Percentiles rank a stretch among this genome's conserved stretches.
Evolutionary conservation across 2,113 vertebrate genomes (phyloP).

Genomic region (Amphiprion ocellaris): DNA sequence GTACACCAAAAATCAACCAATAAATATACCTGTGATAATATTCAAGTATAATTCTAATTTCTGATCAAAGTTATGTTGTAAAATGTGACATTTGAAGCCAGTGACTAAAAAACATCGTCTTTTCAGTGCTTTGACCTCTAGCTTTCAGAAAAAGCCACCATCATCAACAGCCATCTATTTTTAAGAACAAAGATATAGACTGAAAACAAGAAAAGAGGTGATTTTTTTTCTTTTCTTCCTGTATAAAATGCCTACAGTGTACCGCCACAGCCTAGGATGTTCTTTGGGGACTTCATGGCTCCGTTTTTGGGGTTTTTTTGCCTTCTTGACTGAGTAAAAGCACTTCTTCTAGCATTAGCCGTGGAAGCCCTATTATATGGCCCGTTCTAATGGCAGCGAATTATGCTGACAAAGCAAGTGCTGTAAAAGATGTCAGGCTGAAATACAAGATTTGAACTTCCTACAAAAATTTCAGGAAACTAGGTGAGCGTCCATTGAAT

Average conservation of each 20-base stretch:
- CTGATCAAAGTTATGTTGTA: background rate
- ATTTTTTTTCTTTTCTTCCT: background rate
- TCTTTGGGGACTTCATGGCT: conserved; percentile 1
- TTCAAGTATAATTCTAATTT: background rate
- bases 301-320: background rate
- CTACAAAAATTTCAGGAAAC: conserved; percentile 41
- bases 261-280: background rate
- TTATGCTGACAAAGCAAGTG: conserved; percentile 67
- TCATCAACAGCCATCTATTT: conserved; percentile 18
- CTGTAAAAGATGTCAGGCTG: conserved; percentile 53
- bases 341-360: conserved; percentile 33
- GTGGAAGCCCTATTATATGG: conserved; percentile 22
- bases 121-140: background rate
- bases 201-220: background rate
- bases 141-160: conserved; percentile 15
- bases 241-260: conserved; percentile 15
- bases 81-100: background rate
- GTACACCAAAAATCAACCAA: background rate
- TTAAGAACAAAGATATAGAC: conserved; percentile 14
- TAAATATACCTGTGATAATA: too few species aligned
- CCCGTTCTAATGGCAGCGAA: conserved; percentile 48
- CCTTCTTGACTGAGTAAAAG: conserved; percentile 43
- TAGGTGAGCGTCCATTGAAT: background rate
- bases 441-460: conserved; percentile 38
- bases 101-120: background rate